Base-by-base conservation (phyloP, 35 echinoderm and acorn worm genomes). In the Stichopus chloronotus region DNA sequence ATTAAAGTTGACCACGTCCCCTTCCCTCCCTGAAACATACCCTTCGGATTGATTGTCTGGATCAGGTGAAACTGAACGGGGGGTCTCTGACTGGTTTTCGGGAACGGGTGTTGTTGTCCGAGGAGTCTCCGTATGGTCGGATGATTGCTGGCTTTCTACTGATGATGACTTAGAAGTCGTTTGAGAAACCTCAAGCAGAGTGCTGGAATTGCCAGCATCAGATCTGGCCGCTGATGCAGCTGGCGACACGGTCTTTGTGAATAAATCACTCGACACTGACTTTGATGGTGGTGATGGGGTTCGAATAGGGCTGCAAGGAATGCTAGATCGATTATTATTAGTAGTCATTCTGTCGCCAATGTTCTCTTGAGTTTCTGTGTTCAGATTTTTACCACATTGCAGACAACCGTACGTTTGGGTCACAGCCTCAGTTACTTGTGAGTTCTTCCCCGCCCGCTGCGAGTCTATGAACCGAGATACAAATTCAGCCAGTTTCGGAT, bases 291-390 rank as follows among this genome's bases (percentile, higher is more conserved):
- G 87, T 17, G 87, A 89, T 17, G 43, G 87, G 58, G 87, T 30
- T 54, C 87, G 57, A 19, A 52, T 61, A 54, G 87, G 87, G 43
- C 87, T 89, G 22, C 59, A 65, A 43, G 87, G 65, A 7, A 24
- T 89, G n/a, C 87, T 89, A n/a, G 87, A 89, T 9, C 87, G 60
- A 61, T 89, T 89, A 13, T 89, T 89, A 24, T 89, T 89, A 11
- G 87, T 72, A 7, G 87, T 71, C 82, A 85, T 23, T 16, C 53
- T 85, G n/a, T 85, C 57, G 5, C 82, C 17, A 9, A 55, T 52
- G 17, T 22, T 17, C 21, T 89, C 22, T 43, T n/a, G 16, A 5
- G 59, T 13, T 14, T 53, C 80, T 9, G 57, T 11, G 12, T 11
- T 16, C 52, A 89, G 30, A 19, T 17, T 72, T 71, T 59, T 58